Conservation (phyloP, 2,797 vertebrate species). For the Thunnus albacares region DNA sequence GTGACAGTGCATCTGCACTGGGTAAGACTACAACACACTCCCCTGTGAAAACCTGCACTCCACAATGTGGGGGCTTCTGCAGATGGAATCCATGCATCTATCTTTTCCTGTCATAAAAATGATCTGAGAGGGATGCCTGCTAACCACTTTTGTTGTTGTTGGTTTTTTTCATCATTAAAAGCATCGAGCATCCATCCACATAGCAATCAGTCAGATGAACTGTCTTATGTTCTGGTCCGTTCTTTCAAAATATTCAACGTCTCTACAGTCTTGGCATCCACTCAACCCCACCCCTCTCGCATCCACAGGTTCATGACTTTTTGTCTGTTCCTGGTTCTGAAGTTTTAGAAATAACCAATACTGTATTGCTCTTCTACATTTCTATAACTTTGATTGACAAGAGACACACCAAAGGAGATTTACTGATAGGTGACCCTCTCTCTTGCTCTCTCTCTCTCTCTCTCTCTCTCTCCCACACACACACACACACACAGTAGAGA, state of each 20-base stretch:
- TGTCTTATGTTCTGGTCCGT: background rate
- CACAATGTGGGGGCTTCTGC: conserved; percentile 15
- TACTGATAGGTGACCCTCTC: background rate
- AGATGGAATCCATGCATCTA: conserved; percentile 45
- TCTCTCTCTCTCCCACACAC: too few relatives aligned
- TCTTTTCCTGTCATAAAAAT: conserved; percentile 23
- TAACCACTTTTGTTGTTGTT: background rate
- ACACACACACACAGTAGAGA: background rate
- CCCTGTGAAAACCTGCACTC: conserved; percentile 23
- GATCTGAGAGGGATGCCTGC: background rate
- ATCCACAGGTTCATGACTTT: background rate
- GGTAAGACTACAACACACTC: conserved; percentile 13
- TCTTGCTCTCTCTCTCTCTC: background rate
- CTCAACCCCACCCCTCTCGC: too few relatives aligned
- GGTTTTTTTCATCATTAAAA: too few relatives aligned
- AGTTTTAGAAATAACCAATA: too few relatives aligned
- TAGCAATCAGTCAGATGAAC: background rate
- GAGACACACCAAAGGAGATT: too few relatives aligned
- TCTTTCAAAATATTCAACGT: background rate
- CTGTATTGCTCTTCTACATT: conserved; percentile 4
- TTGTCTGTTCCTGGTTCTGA: background rate
- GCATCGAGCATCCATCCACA: background rate
- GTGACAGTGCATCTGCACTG: conserved; percentile 56
- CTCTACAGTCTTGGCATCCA: background rate
- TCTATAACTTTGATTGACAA: conserved; percentile 10